These are phyloP conservation scores for Paramormyrops kingsleyae DNA, from an alignment of 2,113 vertebrate genomes.

Conservation along the genomic window DNA sequence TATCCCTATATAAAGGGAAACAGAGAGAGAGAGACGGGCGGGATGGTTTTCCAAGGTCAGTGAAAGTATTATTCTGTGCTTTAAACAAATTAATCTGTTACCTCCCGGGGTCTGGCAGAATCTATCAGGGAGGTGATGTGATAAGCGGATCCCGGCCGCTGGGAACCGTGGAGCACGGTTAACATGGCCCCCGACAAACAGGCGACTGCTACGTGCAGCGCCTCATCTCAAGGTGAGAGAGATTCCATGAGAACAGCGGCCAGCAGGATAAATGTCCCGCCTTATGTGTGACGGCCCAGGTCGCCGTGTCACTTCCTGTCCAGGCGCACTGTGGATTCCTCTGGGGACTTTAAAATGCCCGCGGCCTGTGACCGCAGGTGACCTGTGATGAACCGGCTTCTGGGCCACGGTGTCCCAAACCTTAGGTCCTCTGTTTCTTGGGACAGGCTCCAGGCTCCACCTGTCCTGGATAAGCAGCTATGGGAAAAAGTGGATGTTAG, in stretches of 20 bases:
- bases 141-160: constrained; percentile 40
- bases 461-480: neutral
- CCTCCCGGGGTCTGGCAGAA: constrained; percentile 47
- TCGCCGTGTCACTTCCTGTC: neutral
- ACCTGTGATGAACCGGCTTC: neutral
- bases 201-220: constrained; percentile 33
- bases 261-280: neutral
- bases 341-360: neutral
- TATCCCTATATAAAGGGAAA: neutral
- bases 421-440: neutral
- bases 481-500: neutral
- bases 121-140: constrained; percentile 53
- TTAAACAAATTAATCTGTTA: constrained; percentile 61
- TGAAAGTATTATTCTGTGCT: constrained; percentile 43
- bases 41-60: constrained; percentile 46
- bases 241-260: neutral
- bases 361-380: neutral
- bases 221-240: constrained; percentile 18
- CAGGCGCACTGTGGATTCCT: neutral
- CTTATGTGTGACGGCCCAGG: neutral
- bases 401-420: neutral
- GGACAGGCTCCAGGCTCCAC: neutral
- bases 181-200: constrained; percentile 39
- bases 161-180: constrained; percentile 33
- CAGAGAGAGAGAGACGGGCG: neutral